Evolutionary conservation across 2,888 invertebrate species (phyloP).

Genomic region (Hemistola chrysoprasaria): DNA sequence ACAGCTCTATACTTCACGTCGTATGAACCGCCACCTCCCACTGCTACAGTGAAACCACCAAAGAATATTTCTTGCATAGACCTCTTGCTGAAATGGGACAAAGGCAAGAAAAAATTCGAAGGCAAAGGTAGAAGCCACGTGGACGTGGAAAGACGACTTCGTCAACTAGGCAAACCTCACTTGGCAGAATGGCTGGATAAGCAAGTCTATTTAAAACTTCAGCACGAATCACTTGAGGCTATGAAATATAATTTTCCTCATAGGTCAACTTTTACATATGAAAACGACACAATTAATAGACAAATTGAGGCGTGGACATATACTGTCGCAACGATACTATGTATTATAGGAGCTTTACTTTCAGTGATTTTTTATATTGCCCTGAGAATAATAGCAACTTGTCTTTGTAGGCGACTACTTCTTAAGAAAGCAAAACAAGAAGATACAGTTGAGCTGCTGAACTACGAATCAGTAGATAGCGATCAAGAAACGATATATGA

Average conservation of each 20-base stretch:
- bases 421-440: slow-evolving; percentile 29
- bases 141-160: slow-evolving; percentile 75
- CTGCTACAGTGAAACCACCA: slow-evolving; percentile 64
- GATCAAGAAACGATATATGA: slow-evolving; percentile 42
- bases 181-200: slow-evolving; percentile 84
- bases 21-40: slow-evolving; percentile 40
- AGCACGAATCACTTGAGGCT: slow-evolving; percentile 57
- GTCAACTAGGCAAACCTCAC: slow-evolving; percentile 80
- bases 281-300: no score
- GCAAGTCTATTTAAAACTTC: slow-evolving; percentile 78
- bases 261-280: no score
- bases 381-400: slow-evolving; percentile 6
- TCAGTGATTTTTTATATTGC: slow-evolving; percentile 31
- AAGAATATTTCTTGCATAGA: slow-evolving; percentile 78
- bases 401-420: slow-evolving; percentile 12
- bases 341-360: slow-evolving; percentile 24
- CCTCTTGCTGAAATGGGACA: slow-evolving; percentile 83
- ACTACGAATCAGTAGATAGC: slow-evolving; percentile 33
- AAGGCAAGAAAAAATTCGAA: slow-evolving; percentile 52
- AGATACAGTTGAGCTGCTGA: slow-evolving; percentile 36
- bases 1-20: slow-evolving; percentile 79
- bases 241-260: slow-evolving; percentile 18
- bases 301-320: no score
- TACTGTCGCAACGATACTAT: no score
- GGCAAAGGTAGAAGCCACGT: slow-evolving; percentile 83